Conservation (phyloP, 1,140 invertebrate genomes). For the Mesaphorura yosii region DNA sequence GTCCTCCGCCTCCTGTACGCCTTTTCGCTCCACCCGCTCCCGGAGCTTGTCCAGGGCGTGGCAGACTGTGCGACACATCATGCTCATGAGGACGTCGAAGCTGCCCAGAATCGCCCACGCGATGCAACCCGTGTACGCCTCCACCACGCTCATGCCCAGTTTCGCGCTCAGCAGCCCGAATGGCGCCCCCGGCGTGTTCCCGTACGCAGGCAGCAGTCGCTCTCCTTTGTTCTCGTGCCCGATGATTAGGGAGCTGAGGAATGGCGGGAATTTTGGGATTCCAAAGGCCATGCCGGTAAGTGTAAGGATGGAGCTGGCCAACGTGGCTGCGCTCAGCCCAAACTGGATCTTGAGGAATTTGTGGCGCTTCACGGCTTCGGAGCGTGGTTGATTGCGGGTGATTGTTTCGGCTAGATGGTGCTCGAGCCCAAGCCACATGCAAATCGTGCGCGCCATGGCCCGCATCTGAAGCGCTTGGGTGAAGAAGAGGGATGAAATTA, state of each 20-base stretch:
- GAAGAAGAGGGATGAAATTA: background rate
- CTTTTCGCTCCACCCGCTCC: too few species aligned
- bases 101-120: background rate
- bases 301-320: background rate
- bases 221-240: too few species aligned
- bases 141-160: background rate
- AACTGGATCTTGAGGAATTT: background rate
- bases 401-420: too few species aligned
- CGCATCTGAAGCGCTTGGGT: background rate
- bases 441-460: background rate
- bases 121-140: background rate
- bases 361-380: background rate
- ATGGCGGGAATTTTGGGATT: slow-evolving; percentile 4
- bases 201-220: background rate
- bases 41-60: background rate
- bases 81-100: background rate
- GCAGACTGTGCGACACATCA: slow-evolving; percentile 4
- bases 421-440: background rate
- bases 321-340: background rate
- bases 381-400: too few species aligned
- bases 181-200: background rate
- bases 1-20: background rate
- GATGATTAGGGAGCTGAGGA: slow-evolving; percentile 7
- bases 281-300: background rate
- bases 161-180: background rate